phyloP scores from a whole-genome alignment of 1,140 invertebrate genomes.

The Ylistrum balloti region DNA sequence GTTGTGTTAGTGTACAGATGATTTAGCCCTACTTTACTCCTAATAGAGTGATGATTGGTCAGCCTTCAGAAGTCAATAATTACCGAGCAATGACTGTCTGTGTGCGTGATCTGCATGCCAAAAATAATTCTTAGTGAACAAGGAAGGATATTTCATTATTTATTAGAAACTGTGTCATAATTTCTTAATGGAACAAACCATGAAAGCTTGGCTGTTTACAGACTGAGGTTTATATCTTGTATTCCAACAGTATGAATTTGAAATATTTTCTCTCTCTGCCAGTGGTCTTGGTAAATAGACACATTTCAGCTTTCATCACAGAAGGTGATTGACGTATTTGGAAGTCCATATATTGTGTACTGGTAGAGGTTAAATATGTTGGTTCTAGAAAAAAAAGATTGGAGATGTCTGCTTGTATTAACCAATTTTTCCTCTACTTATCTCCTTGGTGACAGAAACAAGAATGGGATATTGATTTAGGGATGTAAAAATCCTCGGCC shows the following conservation, averaged over 20 bases:
- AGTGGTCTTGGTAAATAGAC: neutral
- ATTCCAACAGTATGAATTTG: too few species aligned
- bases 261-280: too few species aligned
- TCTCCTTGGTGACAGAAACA: neutral
- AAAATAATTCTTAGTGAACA: neutral
- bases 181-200: neutral
- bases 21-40: neutral
- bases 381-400: neutral
- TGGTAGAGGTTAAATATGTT: neutral
- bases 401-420: neutral
- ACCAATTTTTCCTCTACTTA: neutral
- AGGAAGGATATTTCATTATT: neutral
- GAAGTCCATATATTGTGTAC: neutral
- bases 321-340: neutral
- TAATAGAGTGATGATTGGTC: neutral
- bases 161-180: neutral
- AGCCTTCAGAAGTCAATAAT: neutral
- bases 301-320: neutral
- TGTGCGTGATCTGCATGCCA: neutral
- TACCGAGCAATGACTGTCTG: neutral
- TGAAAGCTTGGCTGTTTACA: neutral
- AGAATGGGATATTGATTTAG: conserved; percentile 24
- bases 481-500: neutral
- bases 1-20: neutral
- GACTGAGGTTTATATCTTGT: too few species aligned